These are phyloP conservation scores for Phainopepla nitens DNA, from an alignment of 2,113 vertebrate genomes.

Conservation along the genomic window DNA sequence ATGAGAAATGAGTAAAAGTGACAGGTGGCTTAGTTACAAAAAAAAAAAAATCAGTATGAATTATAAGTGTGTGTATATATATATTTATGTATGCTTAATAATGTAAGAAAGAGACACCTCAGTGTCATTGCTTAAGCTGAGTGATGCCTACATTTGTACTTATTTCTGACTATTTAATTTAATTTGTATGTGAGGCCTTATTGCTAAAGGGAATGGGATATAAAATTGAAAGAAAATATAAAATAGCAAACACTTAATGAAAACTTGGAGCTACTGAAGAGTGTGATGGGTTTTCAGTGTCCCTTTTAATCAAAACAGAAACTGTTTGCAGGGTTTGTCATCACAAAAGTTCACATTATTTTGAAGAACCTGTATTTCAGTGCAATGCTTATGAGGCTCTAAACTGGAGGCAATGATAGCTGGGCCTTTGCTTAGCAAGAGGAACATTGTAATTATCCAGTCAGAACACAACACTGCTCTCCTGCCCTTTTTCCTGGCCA, in stretches of 20 bases:
- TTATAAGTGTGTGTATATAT: neutral
- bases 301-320: neutral
- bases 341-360: neutral
- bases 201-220: neutral
- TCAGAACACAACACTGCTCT: neutral
- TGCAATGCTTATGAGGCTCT: neutral
- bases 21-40: neutral
- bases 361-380: neutral
- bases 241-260: neutral
- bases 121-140: neutral
- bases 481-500: neutral
- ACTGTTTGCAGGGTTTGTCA: neutral
- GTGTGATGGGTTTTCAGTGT: neutral
- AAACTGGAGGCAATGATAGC: neutral
- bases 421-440: neutral
- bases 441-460: neutral
- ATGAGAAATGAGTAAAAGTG: neutral
- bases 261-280: neutral
- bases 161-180: neutral
- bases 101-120: neutral
- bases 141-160: neutral
- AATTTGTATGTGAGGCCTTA: neutral
- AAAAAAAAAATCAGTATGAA: neutral
- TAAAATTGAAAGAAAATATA: neutral
- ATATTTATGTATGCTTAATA: neutral